These are phyloP conservation scores for Agriopis leucophaearia DNA, from an alignment of 2,888 invertebrate genomes.

Conservation along the genomic window DNA sequence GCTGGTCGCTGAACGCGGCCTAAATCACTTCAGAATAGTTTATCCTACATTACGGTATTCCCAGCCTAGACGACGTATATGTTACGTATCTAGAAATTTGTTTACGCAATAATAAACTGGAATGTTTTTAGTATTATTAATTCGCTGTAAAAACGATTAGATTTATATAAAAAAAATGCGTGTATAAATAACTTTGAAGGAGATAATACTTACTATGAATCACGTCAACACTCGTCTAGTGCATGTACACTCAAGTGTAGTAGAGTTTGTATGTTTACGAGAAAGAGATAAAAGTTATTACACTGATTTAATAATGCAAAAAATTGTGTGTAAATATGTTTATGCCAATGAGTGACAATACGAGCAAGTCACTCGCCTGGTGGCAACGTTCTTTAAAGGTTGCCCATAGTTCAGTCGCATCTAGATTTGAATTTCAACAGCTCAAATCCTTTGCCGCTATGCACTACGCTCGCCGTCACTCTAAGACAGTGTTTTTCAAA, in stretches of 20 bases:
- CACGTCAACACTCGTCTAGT: neutral
- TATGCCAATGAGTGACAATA: too few relatives aligned
- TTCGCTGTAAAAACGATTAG: constrained; percentile 11
- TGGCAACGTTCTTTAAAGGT: too few relatives aligned
- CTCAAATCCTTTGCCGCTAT: too few relatives aligned
- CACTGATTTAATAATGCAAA: neutral
- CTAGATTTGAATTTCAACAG: too few relatives aligned
- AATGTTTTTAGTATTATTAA: constrained; percentile 1
- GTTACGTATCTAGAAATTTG: constrained; percentile 10
- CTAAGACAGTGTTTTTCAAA: too few relatives aligned
- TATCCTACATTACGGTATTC: constrained; percentile 9
- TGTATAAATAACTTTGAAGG: constrained; percentile 14
- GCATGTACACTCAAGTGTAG: neutral
- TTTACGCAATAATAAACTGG: constrained; percentile 15
- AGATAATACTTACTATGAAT: constrained; percentile 15
- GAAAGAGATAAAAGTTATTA: neutral
- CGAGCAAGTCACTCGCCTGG: too few relatives aligned
- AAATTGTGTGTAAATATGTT: too few relatives aligned
- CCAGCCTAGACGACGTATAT: constrained; percentile 8
- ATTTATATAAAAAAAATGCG: constrained; percentile 1
- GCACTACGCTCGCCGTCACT: too few relatives aligned
- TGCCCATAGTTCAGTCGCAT: too few relatives aligned
- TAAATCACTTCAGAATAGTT: constrained; percentile 5
- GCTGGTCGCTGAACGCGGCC: too few relatives aligned
- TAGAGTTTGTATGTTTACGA: constrained; percentile 1